Conservation (phyloP, 2,797 vertebrate species). For the Sebastes vulpes region DNA sequence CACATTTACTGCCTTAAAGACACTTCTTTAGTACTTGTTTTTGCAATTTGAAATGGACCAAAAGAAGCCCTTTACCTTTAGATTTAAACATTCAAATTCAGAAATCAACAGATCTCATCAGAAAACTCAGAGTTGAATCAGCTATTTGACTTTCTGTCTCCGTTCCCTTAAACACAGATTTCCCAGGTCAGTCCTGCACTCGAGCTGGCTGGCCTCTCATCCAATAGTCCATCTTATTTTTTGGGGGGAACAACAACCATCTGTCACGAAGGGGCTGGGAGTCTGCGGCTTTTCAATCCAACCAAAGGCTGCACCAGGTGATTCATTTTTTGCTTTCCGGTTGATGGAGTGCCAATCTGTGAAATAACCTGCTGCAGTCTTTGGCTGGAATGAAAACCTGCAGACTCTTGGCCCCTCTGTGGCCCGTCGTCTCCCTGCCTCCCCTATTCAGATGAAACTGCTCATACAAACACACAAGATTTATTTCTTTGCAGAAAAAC, state of each 20-base stretch:
- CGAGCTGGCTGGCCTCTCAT: background rate
- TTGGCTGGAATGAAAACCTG: conserved; percentile 47
- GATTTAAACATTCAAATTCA: background rate
- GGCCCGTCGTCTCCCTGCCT: conserved; percentile 6
- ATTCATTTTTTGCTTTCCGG: conserved; percentile 49
- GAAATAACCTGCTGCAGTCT: conserved; percentile 54
- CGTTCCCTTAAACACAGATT: background rate
- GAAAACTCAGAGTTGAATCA: background rate
- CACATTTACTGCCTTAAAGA: background rate
- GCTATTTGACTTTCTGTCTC: background rate
- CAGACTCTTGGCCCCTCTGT: conserved; percentile 14
- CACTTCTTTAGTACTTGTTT: background rate
- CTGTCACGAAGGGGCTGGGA: conserved; percentile 5
- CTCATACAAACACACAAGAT: conserved; percentile 10
- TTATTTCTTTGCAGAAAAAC: conserved; percentile 11
- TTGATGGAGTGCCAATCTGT: conserved; percentile 67
- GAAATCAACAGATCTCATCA: background rate
- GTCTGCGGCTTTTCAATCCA: conserved; percentile 37
- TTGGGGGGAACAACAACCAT: conserved; percentile 10
- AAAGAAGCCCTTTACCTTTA: no score
- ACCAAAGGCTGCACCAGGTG: conserved; percentile 40
- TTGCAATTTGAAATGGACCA: background rate
- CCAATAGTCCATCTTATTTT: background rate
- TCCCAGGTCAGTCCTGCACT: background rate
- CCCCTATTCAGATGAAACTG: conserved; percentile 26